These are phyloP conservation scores for Gallinago solitaria DNA, from an alignment of 2,797 vertebrate species.

Conservation along the genomic window DNA sequence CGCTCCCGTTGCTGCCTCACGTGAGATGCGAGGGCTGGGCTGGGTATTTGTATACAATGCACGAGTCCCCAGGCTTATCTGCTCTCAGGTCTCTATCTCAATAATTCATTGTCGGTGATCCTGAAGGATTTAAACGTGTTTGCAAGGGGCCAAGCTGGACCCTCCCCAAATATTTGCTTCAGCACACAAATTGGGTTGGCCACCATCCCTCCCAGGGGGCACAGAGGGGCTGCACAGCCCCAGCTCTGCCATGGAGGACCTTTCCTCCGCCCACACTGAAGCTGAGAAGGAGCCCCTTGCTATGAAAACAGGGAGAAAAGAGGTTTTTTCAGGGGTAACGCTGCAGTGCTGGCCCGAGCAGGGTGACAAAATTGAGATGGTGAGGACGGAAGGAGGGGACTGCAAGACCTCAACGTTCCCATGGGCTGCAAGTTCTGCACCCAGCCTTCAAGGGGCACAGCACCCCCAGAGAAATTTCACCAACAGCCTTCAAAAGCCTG, in stretches of 20 bases:
- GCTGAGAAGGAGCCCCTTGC: fast-evolving
- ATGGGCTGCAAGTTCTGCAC: not conserved
- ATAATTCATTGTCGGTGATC: not conserved
- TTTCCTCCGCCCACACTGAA: not conserved
- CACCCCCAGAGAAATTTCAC: not conserved
- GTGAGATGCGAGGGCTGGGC: fast-evolving
- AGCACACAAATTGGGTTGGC: not conserved
- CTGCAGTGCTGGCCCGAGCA: not conserved
- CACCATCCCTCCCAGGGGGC: not conserved
- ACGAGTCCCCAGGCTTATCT: not conserved
- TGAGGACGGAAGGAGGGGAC: not conserved
- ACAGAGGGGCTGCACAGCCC: not conserved
- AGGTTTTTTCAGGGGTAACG: not conserved
- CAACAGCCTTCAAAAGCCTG: slow-evolving; percentile 5
- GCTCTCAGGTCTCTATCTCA: not conserved
- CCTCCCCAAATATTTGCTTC: slow-evolving; percentile 24
- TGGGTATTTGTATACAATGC: slow-evolving; percentile 29
- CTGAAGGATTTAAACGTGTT: not conserved
- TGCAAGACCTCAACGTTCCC: fast-evolving
- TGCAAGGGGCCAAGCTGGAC: not conserved
- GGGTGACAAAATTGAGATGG: not conserved
- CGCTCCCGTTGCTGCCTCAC: fast-evolving
- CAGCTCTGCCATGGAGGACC: not conserved
- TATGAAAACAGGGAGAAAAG: not conserved
- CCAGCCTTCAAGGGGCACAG: not conserved